phyloP scores from a whole-genome alignment of 2,888 invertebrate genomes.

The Drepanosiphum platanoidis region DNA sequence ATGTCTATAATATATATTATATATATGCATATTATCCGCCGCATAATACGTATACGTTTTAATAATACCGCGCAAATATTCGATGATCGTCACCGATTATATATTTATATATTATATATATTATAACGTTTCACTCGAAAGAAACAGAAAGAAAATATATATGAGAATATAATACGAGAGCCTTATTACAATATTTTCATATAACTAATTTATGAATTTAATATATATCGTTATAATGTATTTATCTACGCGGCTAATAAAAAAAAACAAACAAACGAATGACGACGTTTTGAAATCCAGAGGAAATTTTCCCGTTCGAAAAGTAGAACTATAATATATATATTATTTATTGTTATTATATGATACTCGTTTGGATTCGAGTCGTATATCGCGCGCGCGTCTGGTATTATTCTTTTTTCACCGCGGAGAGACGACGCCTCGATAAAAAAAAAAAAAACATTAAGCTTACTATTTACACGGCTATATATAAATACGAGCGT shows the following conservation, averaged over 20 bases:
- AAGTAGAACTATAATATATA: background rate
- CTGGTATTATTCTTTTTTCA: background rate
- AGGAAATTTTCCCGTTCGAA: background rate
- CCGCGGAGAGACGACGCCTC: background rate
- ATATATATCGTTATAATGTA: too few species aligned
- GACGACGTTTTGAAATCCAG: background rate
- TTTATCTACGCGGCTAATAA: too few species aligned
- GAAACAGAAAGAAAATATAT: background rate
- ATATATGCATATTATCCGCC: background rate
- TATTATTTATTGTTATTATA: too few species aligned
- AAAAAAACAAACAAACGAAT: background rate
- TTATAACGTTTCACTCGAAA: background rate
- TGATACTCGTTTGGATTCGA: background rate
- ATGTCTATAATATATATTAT: background rate
- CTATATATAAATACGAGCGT: too few species aligned
- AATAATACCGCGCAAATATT: too few species aligned
- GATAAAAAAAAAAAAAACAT: too few species aligned
- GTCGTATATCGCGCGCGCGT: background rate
- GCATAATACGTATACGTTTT: too few species aligned
- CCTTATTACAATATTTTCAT: too few species aligned
- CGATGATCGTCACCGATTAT: too few species aligned
- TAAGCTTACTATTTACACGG: too few species aligned
- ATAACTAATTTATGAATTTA: too few species aligned
- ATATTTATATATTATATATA: background rate
- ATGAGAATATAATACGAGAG: too few species aligned